A percentile compares a stretch with the other conserved stretches of the same genome.
phyloP scores from a whole-genome alignment of 92 coral and sea anemone genomes.

The Phenganax marumi region DNA sequence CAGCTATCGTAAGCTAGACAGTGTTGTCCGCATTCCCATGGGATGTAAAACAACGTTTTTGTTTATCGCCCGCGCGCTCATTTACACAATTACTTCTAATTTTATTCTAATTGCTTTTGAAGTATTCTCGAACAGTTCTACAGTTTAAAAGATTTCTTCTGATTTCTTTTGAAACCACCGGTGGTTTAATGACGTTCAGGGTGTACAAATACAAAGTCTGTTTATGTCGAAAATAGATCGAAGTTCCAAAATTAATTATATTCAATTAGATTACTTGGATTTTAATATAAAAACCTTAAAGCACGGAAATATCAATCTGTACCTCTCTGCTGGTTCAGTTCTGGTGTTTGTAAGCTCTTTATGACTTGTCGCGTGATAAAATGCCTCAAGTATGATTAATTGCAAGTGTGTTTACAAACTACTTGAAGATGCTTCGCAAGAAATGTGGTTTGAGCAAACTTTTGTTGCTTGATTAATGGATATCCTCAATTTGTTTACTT shows the following conservation, averaged over 20 bases:
- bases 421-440: background rate
- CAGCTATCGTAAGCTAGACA: constrained; percentile 15
- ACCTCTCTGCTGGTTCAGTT: background rate
- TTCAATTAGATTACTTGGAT: constrained; percentile 6
- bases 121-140: background rate
- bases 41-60: constrained; percentile 13
- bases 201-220: background rate
- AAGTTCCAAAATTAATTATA: constrained; percentile 26
- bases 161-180: background rate
- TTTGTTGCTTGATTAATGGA: background rate
- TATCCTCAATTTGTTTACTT: background rate
- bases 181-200: constrained; percentile 32
- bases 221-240: constrained; percentile 8
- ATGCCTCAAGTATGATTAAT: too few species aligned
- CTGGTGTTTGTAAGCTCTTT: background rate
- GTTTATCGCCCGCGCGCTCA: constrained; percentile 7
- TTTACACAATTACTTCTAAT: background rate
- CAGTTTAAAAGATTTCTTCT: background rate
- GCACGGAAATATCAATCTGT: background rate
- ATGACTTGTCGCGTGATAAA: too few species aligned
- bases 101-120: constrained; percentile 5
- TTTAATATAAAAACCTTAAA: background rate
- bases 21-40: constrained; percentile 44
- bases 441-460: background rate
- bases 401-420: too few species aligned